Base-by-base conservation (phyloP, 2,888 invertebrate genomes). In the Punctoribates punctum region DNA sequence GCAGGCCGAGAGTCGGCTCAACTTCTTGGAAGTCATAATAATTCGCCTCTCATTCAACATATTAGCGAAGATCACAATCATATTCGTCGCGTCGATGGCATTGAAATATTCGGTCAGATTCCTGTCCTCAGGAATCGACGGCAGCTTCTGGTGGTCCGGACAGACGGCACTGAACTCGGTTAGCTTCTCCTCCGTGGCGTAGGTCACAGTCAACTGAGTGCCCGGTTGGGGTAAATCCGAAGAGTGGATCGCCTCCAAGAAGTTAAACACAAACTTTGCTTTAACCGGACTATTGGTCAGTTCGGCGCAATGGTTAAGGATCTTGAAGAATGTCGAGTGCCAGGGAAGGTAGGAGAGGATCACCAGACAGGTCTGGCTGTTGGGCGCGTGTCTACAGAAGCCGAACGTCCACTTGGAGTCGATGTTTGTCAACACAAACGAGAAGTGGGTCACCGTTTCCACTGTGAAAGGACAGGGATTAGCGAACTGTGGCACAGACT, bases 371-470 rank as follows among this genome's bases (percentile, higher is more conserved):
- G 92, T 91, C 83, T 93, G 90, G 29, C 91, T 89, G 83, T 91
- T 91, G 6, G 96, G 93, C 83, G 96, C 94, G 84, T 94, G 95
- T 34, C 98, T 90, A 84, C 96, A 97, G 85, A 94, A 98, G 80
- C 97, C 97, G 87, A 94, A 99, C 54, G 94, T 94, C 89, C 94
- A 97, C 86, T 94, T 95, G 34, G 96, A 94, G 83, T 96, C 94
- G 81, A 91, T 88, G 81, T 93, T 94, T 29, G 98, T 99, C 82
- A 98, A 86, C 74, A 96, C 97, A 86, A 98, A 99, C 34, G 96
- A 96, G 85, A 96, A 99, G 82, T 94, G 91, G 13, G 78, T 78
- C 6, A 78, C 78, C 27, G 67, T 77, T 48, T 75, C 78, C 38
- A 27, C 70, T 23, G 11, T 29, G 57, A n/a, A 78, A 51, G 81